Evolutionary conservation across 92 coral and sea anemone genomes (phyloP), one percentile per base, ranked within the genome.

Genomic region (Zoanthus gigantus): DNA sequence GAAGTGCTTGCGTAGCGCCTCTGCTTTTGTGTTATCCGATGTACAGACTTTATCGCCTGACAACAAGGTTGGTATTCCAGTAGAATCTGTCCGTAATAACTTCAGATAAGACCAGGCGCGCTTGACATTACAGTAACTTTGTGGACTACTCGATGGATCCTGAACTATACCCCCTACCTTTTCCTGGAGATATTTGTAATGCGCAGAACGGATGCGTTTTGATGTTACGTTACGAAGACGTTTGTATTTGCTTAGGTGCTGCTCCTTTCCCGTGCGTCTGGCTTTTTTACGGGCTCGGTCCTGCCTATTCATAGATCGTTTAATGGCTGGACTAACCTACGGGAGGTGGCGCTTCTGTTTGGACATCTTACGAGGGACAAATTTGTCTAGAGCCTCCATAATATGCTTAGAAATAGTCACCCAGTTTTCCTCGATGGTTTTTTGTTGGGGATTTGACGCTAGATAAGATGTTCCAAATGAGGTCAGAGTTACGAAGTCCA

Each of bases 1-100:
- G 46, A 7, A 86, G 23, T 90, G 90, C 9, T 66, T 14, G 13
- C 82, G 86, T 60, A 77, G 79, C 65, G 63, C 77, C 29, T 86
- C 86, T 9, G 86, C 92, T 90, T 90, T 90, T 23, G 74, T 50
- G 54, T 42, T 57, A 72, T 89, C 90, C 32, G 82, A 68, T 28
- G 90, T 42, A 17, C 90, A 72, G 29, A 86, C 93, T 16, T 73
- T 78, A 32, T 73, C 79, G 12, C 87, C 72, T 83, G 82, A 90
- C 58, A 90, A 58, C 86, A 90, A 72, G 69, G 88, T 57, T 6
- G 88, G 80, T 29, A 79, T 86, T 29, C 88, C 93, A 34, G 47
- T 48, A 37, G 84, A 79, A 32, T 87, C 93, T 8, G 88, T 76
- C 32, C 88, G 57, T 18, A 86, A 45, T 28, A 90, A 79, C 79